Conservation (phyloP, 2,113 vertebrate genomes). For the Gavia stellata region DNA sequence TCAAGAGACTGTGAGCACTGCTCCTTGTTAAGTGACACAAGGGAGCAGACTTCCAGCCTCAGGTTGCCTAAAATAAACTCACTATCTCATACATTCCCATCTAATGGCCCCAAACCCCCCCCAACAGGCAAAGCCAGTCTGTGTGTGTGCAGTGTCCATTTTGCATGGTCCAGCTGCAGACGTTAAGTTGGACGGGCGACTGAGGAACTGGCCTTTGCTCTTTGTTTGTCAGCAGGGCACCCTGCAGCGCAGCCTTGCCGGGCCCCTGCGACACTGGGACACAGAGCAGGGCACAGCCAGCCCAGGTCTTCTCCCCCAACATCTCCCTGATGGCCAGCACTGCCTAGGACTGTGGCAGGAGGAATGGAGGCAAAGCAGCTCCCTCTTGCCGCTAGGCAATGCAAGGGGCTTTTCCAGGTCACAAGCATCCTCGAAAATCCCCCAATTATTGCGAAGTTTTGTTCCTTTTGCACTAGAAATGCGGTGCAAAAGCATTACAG, state of each 20-base stretch:
- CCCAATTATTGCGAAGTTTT: not conserved
- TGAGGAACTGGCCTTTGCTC: not conserved
- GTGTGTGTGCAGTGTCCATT: not conserved
- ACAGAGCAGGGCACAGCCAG: not conserved
- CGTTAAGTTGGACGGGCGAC: accelerated
- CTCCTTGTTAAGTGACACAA: not conserved
- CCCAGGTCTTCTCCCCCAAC: accelerated
- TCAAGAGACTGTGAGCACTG: not conserved
- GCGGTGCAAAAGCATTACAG: not conserved
- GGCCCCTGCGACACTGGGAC: no score
- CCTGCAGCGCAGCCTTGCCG: accelerated
- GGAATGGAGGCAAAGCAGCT: not conserved
- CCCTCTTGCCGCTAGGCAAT: not conserved
- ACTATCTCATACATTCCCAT: not conserved
- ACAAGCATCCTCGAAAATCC: not conserved
- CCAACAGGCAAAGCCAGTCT: not conserved
- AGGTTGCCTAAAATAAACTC: not conserved
- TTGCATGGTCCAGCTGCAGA: not conserved
- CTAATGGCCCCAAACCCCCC: accelerated
- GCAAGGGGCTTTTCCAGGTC: not conserved
- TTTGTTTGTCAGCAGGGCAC: not conserved
- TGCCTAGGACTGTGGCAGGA: not conserved
- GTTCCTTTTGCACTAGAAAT: not conserved
- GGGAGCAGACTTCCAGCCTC: not conserved
- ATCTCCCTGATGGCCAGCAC: not conserved